Conservation (phyloP, 2,113 vertebrate genomes). For the Girardinichthys multiradiatus region DNA sequence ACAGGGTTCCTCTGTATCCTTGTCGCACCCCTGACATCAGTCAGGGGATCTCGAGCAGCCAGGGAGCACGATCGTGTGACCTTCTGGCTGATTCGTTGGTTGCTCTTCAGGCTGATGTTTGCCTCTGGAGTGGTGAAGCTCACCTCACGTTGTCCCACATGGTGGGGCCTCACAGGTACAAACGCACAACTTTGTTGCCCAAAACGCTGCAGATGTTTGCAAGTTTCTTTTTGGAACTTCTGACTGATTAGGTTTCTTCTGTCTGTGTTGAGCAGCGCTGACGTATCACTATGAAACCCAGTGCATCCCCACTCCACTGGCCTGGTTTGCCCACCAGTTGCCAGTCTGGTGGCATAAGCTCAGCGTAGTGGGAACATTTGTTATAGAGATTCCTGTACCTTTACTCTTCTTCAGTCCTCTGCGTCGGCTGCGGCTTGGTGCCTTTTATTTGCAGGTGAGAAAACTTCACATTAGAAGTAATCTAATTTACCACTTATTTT, state of each 20-base stretch:
- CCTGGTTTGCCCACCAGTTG: slow-evolving; percentile 93
- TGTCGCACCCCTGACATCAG: slow-evolving; percentile 84
- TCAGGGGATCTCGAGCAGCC: slow-evolving; percentile 55
- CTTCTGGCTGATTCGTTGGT: slow-evolving; percentile 92
- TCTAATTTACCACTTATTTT: background rate
- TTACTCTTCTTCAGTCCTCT: slow-evolving; percentile 89
- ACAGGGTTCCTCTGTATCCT: slow-evolving; percentile 88
- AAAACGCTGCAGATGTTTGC: background rate
- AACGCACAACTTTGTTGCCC: background rate
- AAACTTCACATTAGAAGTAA: background rate
- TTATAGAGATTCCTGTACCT: slow-evolving; percentile 86
- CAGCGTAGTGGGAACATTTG: slow-evolving; percentile 85
- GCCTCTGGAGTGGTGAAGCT: slow-evolving; percentile 94
- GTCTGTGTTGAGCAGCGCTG: slow-evolving; percentile 80
- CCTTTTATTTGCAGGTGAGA: slow-evolving; percentile 93
- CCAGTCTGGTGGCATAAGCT: slow-evolving; percentile 92
- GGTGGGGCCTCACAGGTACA: slow-evolving; percentile 95
- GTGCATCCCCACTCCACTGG: slow-evolving; percentile 88
- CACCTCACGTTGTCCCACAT: slow-evolving; percentile 92
- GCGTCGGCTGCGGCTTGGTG: slow-evolving; percentile 83
- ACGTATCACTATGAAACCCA: slow-evolving; percentile 96
- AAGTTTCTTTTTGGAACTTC: background rate
- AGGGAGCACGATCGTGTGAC: slow-evolving; percentile 81
- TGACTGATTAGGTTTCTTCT: no score
- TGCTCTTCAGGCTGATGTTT: slow-evolving; percentile 96